Evolutionary conservation across 2,797 vertebrate species (phyloP), one percentile per base, ranked within the genome.

Genomic region (Acridotheres tristis): DNA sequence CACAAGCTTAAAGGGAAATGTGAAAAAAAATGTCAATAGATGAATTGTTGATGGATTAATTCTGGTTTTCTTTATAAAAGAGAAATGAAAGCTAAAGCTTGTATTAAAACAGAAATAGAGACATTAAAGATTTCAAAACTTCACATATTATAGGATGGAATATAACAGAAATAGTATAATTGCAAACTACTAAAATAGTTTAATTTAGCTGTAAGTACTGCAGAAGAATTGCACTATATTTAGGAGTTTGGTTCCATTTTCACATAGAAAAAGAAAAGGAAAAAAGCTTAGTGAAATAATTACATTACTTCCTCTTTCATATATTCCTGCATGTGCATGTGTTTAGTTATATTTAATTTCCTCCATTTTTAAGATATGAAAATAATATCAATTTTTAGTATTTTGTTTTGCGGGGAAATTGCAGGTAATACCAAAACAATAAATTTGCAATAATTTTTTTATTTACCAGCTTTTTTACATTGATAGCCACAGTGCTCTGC

Each of bases 1-100:
- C 10, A 87, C 29, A 73, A 25, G 16, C 81, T 50, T 92, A 93
- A 96, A 96, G 85, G 55, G 15, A 90, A 94, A 53, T 59, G 80
- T 20, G 78, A 43, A 75, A 80, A 75, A 80, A 96, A 96, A 88
- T 83, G 82, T 81, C 85, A 61, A 2, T 47, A 48, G 23, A 50
- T 74, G 67, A 94, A 80, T 45, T 87, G 80, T 89, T 82, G 58
- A 43, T 85, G 45, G 55, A 81, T 83, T 83, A 29, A 57, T 82
- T 82, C 25, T 63, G 18, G 0, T 59, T 88, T 89, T 62, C 19
- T 8, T 83, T 75, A 57, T 67, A 34, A 58, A 73, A 68, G n/a
- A 63, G 26, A 88, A 89, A 62, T 51, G 13, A 72, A 87, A 83
- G 9, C 21, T 63, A 36, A 67, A 65, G 54, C 10, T 36, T 62